Base-by-base conservation (phyloP, 2,888 invertebrate genomes). In the Meganola albula region DNA sequence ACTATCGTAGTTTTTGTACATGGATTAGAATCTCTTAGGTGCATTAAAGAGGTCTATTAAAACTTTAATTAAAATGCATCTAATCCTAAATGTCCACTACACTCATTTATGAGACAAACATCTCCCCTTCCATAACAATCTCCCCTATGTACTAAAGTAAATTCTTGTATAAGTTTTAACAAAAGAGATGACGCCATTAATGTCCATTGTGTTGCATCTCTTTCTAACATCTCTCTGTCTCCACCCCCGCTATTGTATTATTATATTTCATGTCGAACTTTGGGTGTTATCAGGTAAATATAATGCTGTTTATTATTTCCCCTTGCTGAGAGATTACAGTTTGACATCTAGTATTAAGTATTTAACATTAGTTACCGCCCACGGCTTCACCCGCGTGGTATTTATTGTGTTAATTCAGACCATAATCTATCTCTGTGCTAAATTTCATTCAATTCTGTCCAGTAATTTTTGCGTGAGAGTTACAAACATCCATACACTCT, bases 141-240 rank as follows among this genome's bases (percentile, higher is more conserved):
- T 27, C 26, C 39, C 39, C 33, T 53, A 48, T 34, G 12, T 40
- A 45, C 27, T 11, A 3, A 38, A 48, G 37, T 38, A 45, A 5
- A 16, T 20, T n/a, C 20, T 43, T 31, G 33, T 40, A 40, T 56
- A 44, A 53, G 30, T 58, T 50, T 47, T 37, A 52, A 55, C 55
- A 61, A 58, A 48, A 44, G 37, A 46, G 58, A 45, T 58, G 58
- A 68, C 68, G 67, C 70, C 69, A 70, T 74, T 72, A 73, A 68
- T 74, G 77, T 73, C 75, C 76, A 62, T 70, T 44, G 46, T 62
- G 47, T 47, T 20, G 36, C 47, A 28, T 68, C 70, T 47, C 66
- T 34, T 34, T 68, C 58, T 20, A 41, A 35, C 49, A 27, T 31
- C 22, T 47, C 63, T 38, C 46, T 61, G 54, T 43, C 48, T 40